phyloP scores from a whole-genome alignment of 2,113 vertebrate genomes.

The Prietella phreatophila region DNA sequence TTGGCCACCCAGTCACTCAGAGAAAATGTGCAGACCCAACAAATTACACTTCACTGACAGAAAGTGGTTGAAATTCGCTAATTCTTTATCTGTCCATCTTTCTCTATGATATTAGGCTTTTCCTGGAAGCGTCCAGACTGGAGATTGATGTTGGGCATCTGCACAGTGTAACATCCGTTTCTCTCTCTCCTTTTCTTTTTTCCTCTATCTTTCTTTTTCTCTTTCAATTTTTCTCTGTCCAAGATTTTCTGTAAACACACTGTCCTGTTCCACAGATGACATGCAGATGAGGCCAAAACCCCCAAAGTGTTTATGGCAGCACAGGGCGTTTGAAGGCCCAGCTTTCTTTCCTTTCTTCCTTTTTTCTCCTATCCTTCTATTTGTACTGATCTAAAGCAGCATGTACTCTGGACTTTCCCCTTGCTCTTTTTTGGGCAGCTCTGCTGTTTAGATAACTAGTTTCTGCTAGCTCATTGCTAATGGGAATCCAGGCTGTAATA shows the following conservation, averaged over 20 bases:
- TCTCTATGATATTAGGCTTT: constrained; percentile 19
- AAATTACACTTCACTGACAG: constrained; percentile 9
- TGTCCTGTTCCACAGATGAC: constrained; percentile 48
- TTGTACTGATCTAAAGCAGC: constrained; percentile 22
- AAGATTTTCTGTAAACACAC: constrained; percentile 50
- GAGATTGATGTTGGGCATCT: constrained; percentile 46
- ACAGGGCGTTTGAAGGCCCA: constrained; percentile 38
- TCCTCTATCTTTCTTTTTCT: not conserved
- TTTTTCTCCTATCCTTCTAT: constrained; percentile 1
- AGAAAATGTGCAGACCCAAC: constrained; percentile 41
- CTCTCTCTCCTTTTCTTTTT: constrained; percentile 25
- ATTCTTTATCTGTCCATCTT: constrained; percentile 41
- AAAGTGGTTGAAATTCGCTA: constrained; percentile 11
- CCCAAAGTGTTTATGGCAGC: constrained; percentile 48
- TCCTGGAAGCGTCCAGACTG: constrained; percentile 29
- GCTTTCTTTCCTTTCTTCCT: constrained; percentile 5
- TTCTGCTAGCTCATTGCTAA: constrained; percentile 4
- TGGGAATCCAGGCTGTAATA: not conserved
- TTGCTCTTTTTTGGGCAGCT: not conserved
- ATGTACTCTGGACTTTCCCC: not conserved
- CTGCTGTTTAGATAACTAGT: not conserved
- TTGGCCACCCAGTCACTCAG: constrained; percentile 32
- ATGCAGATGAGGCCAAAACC: constrained; percentile 45
- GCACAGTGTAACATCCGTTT: constrained; percentile 47
- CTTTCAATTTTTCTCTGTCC: constrained; percentile 18